phyloP scores from a whole-genome alignment of 1,140 invertebrate species.

The Macrocentrus cingulum region DNA sequence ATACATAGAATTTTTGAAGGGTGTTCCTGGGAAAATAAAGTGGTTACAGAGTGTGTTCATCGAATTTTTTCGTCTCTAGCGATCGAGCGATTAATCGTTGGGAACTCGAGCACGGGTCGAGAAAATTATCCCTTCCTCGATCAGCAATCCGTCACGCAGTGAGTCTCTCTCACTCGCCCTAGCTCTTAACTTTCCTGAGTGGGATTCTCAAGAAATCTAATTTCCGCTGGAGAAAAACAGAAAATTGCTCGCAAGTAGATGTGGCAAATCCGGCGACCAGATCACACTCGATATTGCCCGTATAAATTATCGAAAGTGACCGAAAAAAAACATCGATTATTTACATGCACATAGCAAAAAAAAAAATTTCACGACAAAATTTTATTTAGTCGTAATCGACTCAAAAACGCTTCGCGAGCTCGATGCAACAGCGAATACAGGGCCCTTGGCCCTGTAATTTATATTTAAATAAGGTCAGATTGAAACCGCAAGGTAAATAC shows the following conservation, averaged over 20 bases:
- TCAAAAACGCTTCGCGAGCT: background rate
- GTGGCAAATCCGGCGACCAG: too few species aligned
- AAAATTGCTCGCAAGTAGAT: background rate
- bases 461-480: conserved; percentile 29
- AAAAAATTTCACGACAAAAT: too few species aligned
- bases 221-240: conserved; percentile 7
- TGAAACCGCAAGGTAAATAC: conserved; percentile 29
- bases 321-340: too few species aligned
- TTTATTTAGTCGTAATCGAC: too few species aligned
- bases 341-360: too few species aligned
- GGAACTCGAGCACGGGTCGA: background rate
- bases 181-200: background rate
- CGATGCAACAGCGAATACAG: conserved; percentile 2
- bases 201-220: conserved; percentile 23
- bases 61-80: conserved; percentile 8
- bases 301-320: background rate
- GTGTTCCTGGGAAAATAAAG: background rate
- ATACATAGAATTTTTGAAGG: too few species aligned
- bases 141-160: background rate
- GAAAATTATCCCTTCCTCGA: background rate
- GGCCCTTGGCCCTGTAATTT: conserved; percentile 23
- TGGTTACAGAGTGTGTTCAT: conserved; percentile 2
- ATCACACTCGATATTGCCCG: background rate
- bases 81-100: conserved; percentile 22
- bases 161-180: background rate